Evolutionary conservation across 2,797 vertebrate genomes (phyloP).

Genomic region (Phylloscopus collybita): DNA sequence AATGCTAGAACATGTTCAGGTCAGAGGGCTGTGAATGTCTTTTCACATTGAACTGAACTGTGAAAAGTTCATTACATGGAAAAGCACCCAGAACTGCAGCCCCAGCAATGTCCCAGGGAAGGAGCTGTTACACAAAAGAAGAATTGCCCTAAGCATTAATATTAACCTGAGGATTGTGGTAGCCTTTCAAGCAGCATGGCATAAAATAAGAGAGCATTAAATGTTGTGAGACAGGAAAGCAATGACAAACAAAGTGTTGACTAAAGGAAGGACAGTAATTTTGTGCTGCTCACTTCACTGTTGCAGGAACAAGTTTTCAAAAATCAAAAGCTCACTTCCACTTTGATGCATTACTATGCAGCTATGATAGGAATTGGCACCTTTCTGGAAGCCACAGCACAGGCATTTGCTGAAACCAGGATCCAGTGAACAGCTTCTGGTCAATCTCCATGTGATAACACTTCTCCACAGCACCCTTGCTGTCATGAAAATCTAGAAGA

Average conservation of each 20-base stretch:
- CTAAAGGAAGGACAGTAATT: background rate
- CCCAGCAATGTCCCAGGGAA: background rate
- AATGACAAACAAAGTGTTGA: background rate
- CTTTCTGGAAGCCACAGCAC: background rate
- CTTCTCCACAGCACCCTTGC: background rate
- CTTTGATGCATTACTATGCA: background rate
- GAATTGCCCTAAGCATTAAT: background rate
- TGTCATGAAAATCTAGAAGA: background rate
- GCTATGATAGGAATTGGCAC: background rate
- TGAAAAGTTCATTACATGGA: background rate
- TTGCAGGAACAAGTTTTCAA: background rate
- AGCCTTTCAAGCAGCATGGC: background rate
- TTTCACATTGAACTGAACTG: no score
- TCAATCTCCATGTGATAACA: background rate
- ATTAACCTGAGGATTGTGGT: background rate
- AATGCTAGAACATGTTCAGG: background rate
- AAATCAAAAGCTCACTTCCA: background rate
- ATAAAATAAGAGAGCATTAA: background rate
- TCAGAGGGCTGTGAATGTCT: background rate
- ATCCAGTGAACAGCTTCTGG: background rate
- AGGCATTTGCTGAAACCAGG: background rate
- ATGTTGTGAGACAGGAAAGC: background rate
- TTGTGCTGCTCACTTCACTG: background rate
- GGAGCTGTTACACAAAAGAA: background rate
- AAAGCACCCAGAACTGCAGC: background rate